Percentiles rank a stretch among this genome's conserved stretches.
Evolutionary conservation across 2,113 vertebrate species (phyloP).

Genomic region (Psilopogon haemacephalus): DNA sequence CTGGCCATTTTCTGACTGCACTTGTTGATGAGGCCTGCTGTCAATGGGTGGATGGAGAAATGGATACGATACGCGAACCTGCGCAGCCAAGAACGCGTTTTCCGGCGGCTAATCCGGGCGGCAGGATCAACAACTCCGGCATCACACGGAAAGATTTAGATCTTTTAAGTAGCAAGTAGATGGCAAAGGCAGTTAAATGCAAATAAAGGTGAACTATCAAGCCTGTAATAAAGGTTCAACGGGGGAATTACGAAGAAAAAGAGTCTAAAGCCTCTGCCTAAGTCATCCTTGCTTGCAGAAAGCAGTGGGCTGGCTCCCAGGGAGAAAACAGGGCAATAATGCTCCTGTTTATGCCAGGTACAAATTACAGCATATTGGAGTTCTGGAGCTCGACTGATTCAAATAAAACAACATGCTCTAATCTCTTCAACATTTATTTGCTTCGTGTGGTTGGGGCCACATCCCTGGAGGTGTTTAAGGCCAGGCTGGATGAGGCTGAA

Average conservation of each 20-base stretch:
- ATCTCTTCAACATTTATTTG: neutral
- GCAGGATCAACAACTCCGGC: neutral
- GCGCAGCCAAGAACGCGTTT: neutral
- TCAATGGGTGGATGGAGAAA: conserved; percentile 37
- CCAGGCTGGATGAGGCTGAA: no score
- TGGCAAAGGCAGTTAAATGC: neutral
- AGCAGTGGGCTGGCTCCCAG: neutral
- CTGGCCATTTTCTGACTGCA: conserved; percentile 63
- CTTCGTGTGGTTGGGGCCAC: no score
- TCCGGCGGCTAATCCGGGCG: neutral
- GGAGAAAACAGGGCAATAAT: neutral
- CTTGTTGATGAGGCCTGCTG: conserved; percentile 59
- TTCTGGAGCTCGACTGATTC: neutral
- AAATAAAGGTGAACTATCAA: conserved; percentile 6
- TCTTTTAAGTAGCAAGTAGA: neutral
- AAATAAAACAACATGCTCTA: neutral
- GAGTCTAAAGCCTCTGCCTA: neutral
- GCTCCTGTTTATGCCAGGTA: neutral
- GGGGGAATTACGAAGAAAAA: neutral
- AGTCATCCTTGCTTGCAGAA: neutral
- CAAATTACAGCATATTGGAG: neutral
- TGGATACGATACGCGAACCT: neutral
- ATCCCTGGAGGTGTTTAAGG: no score
- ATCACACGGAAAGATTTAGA: neutral
- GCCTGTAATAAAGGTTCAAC: neutral